Conservation (phyloP, 2,113 vertebrate genomes). For the Opisthocomus hoazin region DNA sequence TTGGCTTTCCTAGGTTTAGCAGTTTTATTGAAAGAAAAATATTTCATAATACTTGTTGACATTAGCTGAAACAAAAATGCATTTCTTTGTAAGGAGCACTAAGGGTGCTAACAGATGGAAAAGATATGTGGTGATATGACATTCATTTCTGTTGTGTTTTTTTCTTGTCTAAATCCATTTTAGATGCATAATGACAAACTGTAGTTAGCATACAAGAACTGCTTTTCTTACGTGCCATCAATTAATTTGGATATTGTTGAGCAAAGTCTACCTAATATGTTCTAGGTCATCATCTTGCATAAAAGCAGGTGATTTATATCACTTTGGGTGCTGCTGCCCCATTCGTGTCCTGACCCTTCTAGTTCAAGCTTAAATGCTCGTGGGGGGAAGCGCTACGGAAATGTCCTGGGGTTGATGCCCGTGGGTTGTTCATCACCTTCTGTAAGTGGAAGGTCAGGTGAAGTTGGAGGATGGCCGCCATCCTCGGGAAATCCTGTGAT, state of each 20-base stretch:
- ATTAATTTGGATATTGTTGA: background rate
- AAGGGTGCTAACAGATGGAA: slow-evolving; percentile 59
- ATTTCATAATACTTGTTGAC: slow-evolving; percentile 54
- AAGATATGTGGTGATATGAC: slow-evolving; percentile 24
- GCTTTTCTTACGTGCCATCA: background rate
- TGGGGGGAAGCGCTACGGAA: background rate
- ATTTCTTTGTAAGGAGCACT: slow-evolving; percentile 35
- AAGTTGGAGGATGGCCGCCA: background rate
- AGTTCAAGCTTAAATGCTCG: background rate
- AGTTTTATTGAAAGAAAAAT: slow-evolving; percentile 36
- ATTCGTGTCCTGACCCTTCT: background rate
- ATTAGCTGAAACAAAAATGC: slow-evolving; percentile 50
- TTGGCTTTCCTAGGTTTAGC: background rate
- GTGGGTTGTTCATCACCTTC: background rate
- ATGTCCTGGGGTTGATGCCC: too few relatives aligned
- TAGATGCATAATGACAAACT: slow-evolving; percentile 22
- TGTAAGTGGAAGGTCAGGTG: background rate
- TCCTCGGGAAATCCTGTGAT: background rate
- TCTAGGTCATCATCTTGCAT: background rate
- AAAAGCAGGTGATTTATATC: background rate
- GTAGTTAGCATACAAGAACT: background rate
- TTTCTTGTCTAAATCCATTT: slow-evolving; percentile 29
- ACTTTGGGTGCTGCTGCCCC: background rate
- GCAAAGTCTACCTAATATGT: background rate
- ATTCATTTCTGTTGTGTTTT: slow-evolving; percentile 18